phyloP scores from a whole-genome alignment of 1,140 invertebrate genomes.

The Caenorhabditis briggsae region DNA sequence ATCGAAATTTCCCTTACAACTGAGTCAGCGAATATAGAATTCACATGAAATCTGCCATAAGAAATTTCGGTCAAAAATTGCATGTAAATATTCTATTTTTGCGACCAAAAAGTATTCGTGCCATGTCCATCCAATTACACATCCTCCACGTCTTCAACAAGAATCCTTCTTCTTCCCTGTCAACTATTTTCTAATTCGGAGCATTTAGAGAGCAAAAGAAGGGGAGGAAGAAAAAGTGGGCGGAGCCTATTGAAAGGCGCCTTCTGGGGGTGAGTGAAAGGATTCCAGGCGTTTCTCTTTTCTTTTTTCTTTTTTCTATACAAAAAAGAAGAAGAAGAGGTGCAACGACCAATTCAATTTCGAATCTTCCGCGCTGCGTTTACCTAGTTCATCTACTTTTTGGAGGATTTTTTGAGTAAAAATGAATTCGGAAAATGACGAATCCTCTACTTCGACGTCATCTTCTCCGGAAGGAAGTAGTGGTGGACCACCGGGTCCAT shows the following conservation, averaged over 20 bases:
- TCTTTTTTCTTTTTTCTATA: neutral
- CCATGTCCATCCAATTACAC: no score
- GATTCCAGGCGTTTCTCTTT: neutral
- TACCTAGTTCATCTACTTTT: neutral
- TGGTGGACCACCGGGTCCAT: neutral
- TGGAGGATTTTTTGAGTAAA: neutral
- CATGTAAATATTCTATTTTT: no score
- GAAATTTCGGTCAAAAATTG: no score
- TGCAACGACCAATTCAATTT: conserved; percentile 25
- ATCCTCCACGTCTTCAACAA: no score
- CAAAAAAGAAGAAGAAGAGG: neutral
- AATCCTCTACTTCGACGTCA: neutral
- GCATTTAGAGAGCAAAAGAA: no score
- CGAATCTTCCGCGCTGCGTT: neutral
- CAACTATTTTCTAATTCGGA: neutral
- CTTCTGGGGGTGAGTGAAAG: neutral
- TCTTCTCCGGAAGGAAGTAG: neutral
- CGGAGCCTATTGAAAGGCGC: neutral
- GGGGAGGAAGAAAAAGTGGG: neutral
- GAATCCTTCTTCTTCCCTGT: neutral
- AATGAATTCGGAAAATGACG: neutral
- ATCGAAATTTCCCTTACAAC: no score
- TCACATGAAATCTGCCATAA: no score
- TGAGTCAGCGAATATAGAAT: no score
- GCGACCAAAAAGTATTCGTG: no score